Percentiles rank a stretch among this genome's conserved stretches.
Conservation (phyloP, 2,797 vertebrate genomes). For the Catharus ustulatus region DNA sequence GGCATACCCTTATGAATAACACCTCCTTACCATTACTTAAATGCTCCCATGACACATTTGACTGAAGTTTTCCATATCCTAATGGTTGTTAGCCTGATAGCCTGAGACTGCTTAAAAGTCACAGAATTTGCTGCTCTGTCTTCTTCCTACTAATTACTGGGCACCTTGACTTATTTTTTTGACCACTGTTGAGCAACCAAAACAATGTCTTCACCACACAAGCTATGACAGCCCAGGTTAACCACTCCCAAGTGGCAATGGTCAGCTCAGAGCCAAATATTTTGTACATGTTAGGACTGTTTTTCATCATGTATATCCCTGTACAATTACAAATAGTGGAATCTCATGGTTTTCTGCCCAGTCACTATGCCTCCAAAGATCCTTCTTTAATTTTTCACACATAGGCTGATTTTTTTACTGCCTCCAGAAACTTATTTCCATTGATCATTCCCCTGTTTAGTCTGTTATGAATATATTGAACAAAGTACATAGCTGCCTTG, state of each 20-base stretch:
- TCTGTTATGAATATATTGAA: neutral
- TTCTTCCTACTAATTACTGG: neutral
- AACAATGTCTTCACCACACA: neutral
- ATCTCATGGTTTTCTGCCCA: neutral
- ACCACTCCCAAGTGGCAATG: neutral
- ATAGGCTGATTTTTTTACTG: neutral
- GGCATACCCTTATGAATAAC: neutral
- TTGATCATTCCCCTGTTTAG: neutral
- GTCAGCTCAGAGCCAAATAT: neutral
- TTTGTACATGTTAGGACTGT: neutral
- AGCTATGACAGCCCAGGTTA: neutral
- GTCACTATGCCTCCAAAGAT: neutral
- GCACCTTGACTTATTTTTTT: neutral
- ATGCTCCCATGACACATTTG: neutral
- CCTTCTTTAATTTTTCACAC: neutral
- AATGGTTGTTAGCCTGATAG: neutral
- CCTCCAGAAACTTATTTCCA: neutral
- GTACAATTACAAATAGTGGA: accelerated
- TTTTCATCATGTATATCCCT: neutral
- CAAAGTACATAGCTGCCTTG: neutral
- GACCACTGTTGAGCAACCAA: neutral
- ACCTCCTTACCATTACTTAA: neutral
- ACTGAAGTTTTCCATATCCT: neutral
- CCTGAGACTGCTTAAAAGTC: neutral
- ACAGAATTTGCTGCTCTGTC: neutral